Evolutionary conservation across 2,797 vertebrate genomes (phyloP).

Genomic region (Cyclura pinguis): DNA sequence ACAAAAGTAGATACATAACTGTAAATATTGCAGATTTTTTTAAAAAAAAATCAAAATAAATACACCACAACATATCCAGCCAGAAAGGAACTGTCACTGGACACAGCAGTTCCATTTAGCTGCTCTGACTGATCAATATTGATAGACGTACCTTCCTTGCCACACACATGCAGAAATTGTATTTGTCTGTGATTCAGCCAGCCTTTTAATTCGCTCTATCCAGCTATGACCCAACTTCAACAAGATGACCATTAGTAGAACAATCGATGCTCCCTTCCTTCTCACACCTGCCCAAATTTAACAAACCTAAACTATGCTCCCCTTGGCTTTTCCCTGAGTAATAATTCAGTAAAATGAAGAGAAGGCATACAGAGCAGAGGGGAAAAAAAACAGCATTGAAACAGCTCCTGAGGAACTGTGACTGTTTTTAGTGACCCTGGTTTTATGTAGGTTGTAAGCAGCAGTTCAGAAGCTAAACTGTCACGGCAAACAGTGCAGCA

Average conservation of each 20-base stretch:
- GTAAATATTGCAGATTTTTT: too few relatives aligned
- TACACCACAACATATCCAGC: too few relatives aligned
- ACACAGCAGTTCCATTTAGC: not conserved
- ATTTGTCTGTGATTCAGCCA: not conserved
- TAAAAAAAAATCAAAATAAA: too few relatives aligned
- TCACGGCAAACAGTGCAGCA: not conserved
- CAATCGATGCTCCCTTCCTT: not conserved
- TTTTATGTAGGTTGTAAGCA: conserved; percentile 5
- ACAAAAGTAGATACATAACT: too few relatives aligned
- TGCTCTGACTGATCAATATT: not conserved
- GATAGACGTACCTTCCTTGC: not conserved
- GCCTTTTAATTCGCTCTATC: not conserved
- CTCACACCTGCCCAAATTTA: not conserved
- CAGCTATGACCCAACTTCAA: not conserved
- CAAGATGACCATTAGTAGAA: not conserved
- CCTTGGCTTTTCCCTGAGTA: not conserved
- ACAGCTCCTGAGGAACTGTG: not conserved
- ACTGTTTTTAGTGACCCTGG: not conserved
- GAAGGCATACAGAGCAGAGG: not conserved
- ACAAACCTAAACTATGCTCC: not conserved
- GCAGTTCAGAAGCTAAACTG: fast-evolving
- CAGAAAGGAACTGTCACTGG: not conserved
- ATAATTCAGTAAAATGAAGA: not conserved
- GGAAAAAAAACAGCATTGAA: not conserved
- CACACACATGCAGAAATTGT: not conserved